Percentiles rank a stretch among this genome's conserved stretches.
phyloP scores from a whole-genome alignment of 2,888 invertebrate species.

The Congeria kusceri region DNA sequence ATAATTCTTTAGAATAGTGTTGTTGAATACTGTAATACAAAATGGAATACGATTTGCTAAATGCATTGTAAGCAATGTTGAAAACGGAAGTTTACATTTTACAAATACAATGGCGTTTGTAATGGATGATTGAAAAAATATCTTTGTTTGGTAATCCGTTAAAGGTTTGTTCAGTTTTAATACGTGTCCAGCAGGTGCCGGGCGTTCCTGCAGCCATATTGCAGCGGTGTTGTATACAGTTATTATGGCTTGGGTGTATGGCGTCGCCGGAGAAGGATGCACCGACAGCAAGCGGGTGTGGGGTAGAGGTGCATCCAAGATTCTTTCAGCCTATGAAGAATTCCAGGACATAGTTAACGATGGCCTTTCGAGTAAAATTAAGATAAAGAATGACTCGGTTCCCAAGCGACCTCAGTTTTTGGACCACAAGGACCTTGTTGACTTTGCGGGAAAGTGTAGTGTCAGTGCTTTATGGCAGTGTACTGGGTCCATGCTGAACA shows the following conservation, averaged over 20 bases:
- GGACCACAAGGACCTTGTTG: conserved; percentile 9
- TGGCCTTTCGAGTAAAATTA: not conserved
- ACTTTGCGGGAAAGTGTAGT: too few species aligned
- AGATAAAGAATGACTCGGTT: not conserved
- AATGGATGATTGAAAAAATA: too few species aligned
- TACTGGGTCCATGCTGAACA: conserved; percentile 32
- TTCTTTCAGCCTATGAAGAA: conserved; percentile 9
- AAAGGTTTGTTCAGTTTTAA: too few species aligned
- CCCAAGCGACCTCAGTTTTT: conserved; percentile 14
- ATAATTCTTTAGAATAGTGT: not conserved
- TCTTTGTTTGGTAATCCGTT: too few species aligned
- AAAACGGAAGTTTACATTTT: too few species aligned
- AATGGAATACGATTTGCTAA: too few species aligned
- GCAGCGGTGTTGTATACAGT: conserved; percentile 43
- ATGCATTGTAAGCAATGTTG: too few species aligned
- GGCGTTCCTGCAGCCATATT: conserved; percentile 37
- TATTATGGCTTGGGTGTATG: conserved; percentile 26
- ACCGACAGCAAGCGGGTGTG: conserved; percentile 32
- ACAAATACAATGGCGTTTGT: too few species aligned
- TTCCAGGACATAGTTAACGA: conserved; percentile 17
- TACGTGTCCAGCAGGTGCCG: conserved; percentile 32
- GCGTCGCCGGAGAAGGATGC: conserved; percentile 37
- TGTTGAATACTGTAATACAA: not conserved
- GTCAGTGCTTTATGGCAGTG: too few species aligned
- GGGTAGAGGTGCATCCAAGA: conserved; percentile 30